These are phyloP conservation scores for Coryphaenoides rupestris DNA, from an alignment of 2,113 vertebrate species.

Conservation along the genomic window DNA sequence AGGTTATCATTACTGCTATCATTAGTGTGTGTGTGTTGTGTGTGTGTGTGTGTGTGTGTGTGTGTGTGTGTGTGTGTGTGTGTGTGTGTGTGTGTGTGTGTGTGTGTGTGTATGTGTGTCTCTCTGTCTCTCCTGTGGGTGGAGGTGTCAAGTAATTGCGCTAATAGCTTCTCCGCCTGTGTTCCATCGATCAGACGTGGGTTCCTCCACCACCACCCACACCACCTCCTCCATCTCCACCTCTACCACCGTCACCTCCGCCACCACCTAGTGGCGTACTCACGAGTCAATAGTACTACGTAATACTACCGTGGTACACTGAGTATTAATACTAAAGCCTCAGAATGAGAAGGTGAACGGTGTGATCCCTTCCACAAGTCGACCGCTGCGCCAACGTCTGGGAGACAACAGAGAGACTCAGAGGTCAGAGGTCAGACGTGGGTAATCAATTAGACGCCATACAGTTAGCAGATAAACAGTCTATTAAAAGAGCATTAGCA, in stretches of 20 bases:
- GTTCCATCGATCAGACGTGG: neutral
- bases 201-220: neutral
- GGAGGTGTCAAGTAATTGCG: slow-evolving; percentile 17
- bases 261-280: too few species aligned
- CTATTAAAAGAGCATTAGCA: too few species aligned
- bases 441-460: too few species aligned
- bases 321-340: too few species aligned
- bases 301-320: too few species aligned
- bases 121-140: neutral
- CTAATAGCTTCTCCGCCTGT: slow-evolving; percentile 6
- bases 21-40: neutral
- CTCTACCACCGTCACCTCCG: neutral
- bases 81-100: neutral
- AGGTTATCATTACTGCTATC: neutral
- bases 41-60: neutral
- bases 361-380: too few species aligned
- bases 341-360: too few species aligned
- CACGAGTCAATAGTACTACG: too few species aligned
- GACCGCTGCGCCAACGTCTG: too few species aligned
- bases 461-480: too few species aligned
- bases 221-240: neutral
- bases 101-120: neutral
- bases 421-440: too few species aligned
- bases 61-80: neutral
- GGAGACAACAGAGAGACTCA: too few species aligned